Conservation (phyloP, 2,888 invertebrate species). For the Enchytraeus crypticus region DNA sequence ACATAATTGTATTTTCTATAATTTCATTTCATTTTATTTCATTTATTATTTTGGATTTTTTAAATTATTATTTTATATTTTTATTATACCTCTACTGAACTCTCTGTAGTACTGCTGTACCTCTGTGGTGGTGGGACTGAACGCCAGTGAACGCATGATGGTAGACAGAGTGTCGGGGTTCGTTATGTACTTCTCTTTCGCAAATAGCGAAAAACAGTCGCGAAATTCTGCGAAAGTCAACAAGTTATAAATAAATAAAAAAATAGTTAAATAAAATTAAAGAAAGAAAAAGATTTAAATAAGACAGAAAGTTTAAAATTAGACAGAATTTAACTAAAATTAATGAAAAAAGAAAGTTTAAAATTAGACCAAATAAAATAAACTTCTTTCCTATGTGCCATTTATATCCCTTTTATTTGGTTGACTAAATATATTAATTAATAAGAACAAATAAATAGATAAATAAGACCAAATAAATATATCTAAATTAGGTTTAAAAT, state of each 20-base stretch:
- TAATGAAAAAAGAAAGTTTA: neutral
- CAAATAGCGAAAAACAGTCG: conserved; percentile 91
- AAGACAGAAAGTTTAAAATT: neutral
- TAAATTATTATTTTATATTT: no score
- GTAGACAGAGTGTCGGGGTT: conserved; percentile 81
- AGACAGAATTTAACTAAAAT: neutral
- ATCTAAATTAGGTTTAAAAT: no score
- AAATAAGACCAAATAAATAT: no score
- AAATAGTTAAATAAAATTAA: neutral
- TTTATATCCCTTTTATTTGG: no score
- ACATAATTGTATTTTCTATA: no score
- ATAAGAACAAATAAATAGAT: no score
- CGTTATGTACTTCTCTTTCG: conserved; percentile 67
- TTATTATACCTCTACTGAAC: conserved; percentile 30
- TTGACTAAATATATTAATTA: no score
- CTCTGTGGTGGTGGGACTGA: conserved; percentile 87
- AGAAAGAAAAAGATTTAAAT: neutral
- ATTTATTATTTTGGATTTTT: no score
- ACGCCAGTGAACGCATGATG: conserved; percentile 85
- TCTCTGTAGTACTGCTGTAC: conserved; percentile 68
- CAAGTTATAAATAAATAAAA: neutral
- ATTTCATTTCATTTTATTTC: no score
- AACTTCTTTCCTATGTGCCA: no score
- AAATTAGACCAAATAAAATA: no score
- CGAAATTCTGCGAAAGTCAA: conserved; percentile 65